Percentiles rank a stretch among this genome's conserved stretches.
Conservation (phyloP, 2,797 vertebrate species). For the Malacoctenus gilli region DNA sequence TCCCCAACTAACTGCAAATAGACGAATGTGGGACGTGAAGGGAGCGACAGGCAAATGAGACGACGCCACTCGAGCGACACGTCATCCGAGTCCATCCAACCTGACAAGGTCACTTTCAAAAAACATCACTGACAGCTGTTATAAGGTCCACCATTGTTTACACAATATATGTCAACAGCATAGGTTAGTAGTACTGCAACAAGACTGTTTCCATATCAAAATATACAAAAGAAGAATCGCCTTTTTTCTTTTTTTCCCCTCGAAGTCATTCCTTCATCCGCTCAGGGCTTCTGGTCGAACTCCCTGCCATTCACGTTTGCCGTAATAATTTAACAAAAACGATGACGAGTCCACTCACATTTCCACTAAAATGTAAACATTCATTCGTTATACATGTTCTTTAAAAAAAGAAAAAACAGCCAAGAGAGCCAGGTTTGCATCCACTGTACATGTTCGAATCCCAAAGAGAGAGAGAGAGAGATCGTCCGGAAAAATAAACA, state of each 20-base stretch:
- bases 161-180: conserved; percentile 65
- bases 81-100: conserved; percentile 41
- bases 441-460: conserved; percentile 58
- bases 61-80: conserved; percentile 25
- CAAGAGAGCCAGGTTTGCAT: conserved; percentile 48
- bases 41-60: conserved; percentile 34
- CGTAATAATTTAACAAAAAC: conserved; percentile 71
- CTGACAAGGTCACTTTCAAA: conserved; percentile 70
- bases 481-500: conserved; percentile 46
- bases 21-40: conserved; percentile 41
- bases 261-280: conserved; percentile 40
- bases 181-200: conserved; percentile 68
- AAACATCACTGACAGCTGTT: conserved; percentile 55
- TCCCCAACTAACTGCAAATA: conserved; percentile 3
- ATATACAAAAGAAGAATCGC: conserved; percentile 60
- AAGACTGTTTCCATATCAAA: conserved; percentile 70
- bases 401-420: conserved; percentile 35
- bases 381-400: conserved; percentile 51
- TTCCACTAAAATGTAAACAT: conserved; percentile 73
- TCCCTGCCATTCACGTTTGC: conserved; percentile 22
- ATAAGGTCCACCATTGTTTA: conserved; percentile 70
- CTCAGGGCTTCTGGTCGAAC: conserved; percentile 39
- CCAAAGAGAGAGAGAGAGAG: conserved; percentile 30
- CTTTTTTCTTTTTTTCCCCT: conserved; percentile 17
- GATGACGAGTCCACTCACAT: conserved; percentile 38